These are phyloP conservation scores for Molothrus aeneus DNA, from an alignment of 2,797 vertebrate species.

Conservation along the genomic window DNA sequence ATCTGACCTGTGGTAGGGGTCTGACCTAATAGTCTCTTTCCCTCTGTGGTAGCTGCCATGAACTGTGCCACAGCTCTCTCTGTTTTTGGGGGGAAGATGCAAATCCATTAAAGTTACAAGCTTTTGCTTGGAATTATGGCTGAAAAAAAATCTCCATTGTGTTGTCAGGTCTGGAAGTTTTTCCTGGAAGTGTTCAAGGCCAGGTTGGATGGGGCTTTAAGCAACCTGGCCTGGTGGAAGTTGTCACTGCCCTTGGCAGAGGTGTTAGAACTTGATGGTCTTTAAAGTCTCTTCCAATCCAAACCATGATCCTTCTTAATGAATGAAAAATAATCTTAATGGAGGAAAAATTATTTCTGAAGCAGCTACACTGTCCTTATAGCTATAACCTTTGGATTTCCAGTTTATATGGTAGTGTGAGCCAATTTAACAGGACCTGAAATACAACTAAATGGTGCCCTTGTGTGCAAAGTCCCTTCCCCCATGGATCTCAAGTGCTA, in stretches of 20 bases:
- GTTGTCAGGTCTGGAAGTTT: background rate
- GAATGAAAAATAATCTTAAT: background rate
- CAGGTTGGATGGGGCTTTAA: background rate
- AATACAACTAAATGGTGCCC: background rate
- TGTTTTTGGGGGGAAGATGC: rapidly evolving
- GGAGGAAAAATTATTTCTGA: background rate
- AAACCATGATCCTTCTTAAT: background rate
- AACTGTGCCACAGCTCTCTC: background rate
- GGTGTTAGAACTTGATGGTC: background rate
- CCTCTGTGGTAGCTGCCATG: background rate
- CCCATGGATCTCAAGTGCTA: background rate
- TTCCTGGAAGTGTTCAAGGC: background rate
- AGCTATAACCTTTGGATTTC: background rate
- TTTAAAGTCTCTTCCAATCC: background rate
- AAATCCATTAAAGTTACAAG: background rate
- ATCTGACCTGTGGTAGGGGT: background rate
- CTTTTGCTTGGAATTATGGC: background rate
- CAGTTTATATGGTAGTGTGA: background rate
- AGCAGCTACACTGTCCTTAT: background rate
- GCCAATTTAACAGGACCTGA: background rate
- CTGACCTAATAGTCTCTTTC: background rate
- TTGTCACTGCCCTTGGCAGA: background rate
- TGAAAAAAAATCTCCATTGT: background rate
- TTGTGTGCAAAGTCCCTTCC: background rate
- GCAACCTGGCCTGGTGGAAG: background rate